Conservation (phyloP, 2,888 invertebrate genomes). For the Mylabris sibirica region DNA sequence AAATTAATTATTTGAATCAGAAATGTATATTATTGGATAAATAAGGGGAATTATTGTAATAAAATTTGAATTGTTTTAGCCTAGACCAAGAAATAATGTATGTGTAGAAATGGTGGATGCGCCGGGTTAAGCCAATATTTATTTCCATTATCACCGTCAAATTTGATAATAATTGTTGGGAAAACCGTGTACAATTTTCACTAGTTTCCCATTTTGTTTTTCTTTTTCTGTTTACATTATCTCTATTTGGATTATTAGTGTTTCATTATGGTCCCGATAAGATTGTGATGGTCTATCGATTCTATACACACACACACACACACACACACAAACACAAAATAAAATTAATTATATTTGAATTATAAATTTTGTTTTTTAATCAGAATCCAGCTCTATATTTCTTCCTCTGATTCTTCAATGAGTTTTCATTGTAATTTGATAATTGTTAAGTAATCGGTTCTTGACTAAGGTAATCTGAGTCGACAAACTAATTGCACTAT, state of each 20-base stretch:
- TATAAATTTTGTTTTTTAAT: too few species aligned
- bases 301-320: too few species aligned
- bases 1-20: too few species aligned
- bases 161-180: background rate
- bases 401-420: too few species aligned
- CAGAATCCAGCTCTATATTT: too few species aligned
- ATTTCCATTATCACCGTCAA: background rate
- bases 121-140: background rate
- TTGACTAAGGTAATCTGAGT: background rate
- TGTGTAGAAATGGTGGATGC: background rate
- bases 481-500: background rate
- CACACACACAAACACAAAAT: too few species aligned
- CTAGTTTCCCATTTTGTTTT: too few species aligned
- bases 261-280: background rate
- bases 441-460: background rate
- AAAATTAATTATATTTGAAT: background rate
- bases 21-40: too few species aligned
- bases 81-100: background rate
- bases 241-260: background rate
- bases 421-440: background rate
- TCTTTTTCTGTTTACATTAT: background rate
- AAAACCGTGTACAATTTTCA: background rate
- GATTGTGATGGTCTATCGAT: background rate
- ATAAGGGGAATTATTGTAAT: too few species aligned
- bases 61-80: too few species aligned